Evolutionary conservation across 2,888 invertebrate species (phyloP), one percentile per base, ranked within the genome.

Genomic region (Plagiodera versicolora): DNA sequence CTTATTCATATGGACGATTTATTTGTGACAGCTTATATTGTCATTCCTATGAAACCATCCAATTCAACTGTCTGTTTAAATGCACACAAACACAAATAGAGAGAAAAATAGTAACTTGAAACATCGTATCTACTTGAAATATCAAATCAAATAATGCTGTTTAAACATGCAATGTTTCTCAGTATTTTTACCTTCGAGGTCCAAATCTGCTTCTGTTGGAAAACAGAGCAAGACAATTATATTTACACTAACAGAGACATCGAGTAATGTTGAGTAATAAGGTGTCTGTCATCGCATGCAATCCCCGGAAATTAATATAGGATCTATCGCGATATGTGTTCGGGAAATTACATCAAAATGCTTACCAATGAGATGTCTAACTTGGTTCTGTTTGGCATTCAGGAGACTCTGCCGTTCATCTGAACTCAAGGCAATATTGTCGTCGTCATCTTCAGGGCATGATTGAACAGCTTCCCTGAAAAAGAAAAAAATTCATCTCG

Each of bases 391-490:
- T 72, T 90, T 88, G 49, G 89, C 89, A 75, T 91, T 91, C 54
- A 91, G 84, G 60, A 89, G 84, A 58, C 88, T 85, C 74, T 90
- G 89, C 64, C 89, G 85, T 74, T 94, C 94, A 75, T 94, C 94
- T 0, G 89, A 87, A 17, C 88, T 89, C 50, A 89, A 81, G 19
- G 85, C 84, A 56, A 87, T 83, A 61, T 88, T 89, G 24, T 88
- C 86, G 66, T 93, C 93, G 60, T 89, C 88, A 57, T 90, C 89
- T 75, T 92, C 92, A 0, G 95, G 94, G 74, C 95, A 95, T 65
- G 87, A 86, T 68, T 93, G 89, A 14, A 95, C 93, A 16, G 95
- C 92, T 51, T 87, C 83, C 70, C 88, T 87, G 72, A 19, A 70
- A 18, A 46, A 45, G 4, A n/a, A 39, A 39, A 16, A 6, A 3